phyloP scores from a whole-genome alignment of 2,113 vertebrate species.

The Dissostichus mawsoni region DNA sequence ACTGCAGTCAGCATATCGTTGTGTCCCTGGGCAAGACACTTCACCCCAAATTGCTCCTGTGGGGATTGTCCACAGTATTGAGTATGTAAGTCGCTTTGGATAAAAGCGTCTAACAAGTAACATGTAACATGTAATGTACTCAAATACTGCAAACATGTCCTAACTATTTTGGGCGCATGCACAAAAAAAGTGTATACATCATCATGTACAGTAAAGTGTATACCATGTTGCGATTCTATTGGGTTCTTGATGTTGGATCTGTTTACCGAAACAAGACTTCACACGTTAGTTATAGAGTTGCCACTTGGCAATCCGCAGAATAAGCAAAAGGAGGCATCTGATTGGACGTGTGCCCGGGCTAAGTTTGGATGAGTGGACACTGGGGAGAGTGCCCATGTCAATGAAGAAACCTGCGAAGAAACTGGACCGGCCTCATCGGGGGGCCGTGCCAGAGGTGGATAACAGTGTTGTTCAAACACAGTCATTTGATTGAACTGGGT shows the following conservation, averaged over 20 bases:
- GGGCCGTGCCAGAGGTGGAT: constrained; percentile 6
- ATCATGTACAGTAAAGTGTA: too few relatives aligned
- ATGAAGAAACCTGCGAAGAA: constrained; percentile 29
- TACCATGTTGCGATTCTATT: constrained; percentile 16
- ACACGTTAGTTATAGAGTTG: constrained; percentile 57
- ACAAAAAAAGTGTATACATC: too few relatives aligned
- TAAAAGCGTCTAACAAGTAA: too few relatives aligned
- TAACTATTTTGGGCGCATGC: too few relatives aligned
- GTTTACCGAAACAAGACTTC: constrained; percentile 59
- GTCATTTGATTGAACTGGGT: neutral
- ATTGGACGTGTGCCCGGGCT: constrained; percentile 62
- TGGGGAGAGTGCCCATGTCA: constrained; percentile 40
- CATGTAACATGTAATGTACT: too few relatives aligned
- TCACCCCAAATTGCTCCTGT: too few relatives aligned
- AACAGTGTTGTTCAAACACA: constrained; percentile 16
- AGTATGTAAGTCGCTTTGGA: too few relatives aligned
- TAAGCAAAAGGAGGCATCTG: constrained; percentile 47
- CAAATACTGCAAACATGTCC: too few relatives aligned
- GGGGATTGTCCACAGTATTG: too few relatives aligned
- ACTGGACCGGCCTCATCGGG: neutral
- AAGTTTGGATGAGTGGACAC: constrained; percentile 64
- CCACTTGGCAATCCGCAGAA: constrained; percentile 50
- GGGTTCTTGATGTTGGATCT: constrained; percentile 51
- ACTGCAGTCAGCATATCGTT: too few relatives aligned
- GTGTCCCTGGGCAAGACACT: too few relatives aligned